Conservation (phyloP, 1,140 invertebrate genomes). For the Drosophila chauvacae region DNA sequence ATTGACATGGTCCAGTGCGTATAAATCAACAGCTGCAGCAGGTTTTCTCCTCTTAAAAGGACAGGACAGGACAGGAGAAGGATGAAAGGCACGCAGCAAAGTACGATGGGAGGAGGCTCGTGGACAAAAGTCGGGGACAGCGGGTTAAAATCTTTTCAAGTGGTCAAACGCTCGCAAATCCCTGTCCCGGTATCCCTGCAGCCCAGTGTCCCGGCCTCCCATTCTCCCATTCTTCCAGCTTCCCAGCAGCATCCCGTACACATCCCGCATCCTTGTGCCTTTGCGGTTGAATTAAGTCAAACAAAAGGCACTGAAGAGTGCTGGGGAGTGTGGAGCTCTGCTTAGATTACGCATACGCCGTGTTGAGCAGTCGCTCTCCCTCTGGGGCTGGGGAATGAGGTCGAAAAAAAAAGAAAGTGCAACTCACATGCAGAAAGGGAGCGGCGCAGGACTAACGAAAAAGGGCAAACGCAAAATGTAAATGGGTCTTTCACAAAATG, state of each 20-base stretch:
- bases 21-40: slow-evolving; percentile 73
- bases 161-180: slow-evolving; percentile 54
- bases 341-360: slow-evolving; percentile 77
- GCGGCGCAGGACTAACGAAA: slow-evolving; percentile 16
- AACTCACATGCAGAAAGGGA: slow-evolving; percentile 38
- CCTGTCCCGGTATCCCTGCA: slow-evolving; percentile 15
- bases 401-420: slow-evolving; percentile 57
- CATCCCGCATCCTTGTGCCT: slow-evolving; percentile 57
- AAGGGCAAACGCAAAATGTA: slow-evolving; percentile 69
- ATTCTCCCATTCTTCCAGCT: neutral
- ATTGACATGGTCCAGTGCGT: slow-evolving; percentile 60
- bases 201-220: neutral
- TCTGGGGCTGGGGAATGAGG: slow-evolving; percentile 33
- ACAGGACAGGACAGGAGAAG: neutral
- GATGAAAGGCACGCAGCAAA: neutral
- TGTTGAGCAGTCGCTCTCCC: slow-evolving; percentile 37
- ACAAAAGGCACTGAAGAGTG: slow-evolving; percentile 54
- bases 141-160: slow-evolving; percentile 52
- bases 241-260: slow-evolving; percentile 15
- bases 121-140: slow-evolving; percentile 25
- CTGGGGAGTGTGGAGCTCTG: slow-evolving; percentile 31
- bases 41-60: slow-evolving; percentile 9
- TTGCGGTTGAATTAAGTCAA: slow-evolving; percentile 78
- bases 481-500: slow-evolving; percentile 78
- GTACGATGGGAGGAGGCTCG: slow-evolving; percentile 3